Conservation (phyloP, 1,140 invertebrate genomes). For the Bathynomus jamesi region DNA sequence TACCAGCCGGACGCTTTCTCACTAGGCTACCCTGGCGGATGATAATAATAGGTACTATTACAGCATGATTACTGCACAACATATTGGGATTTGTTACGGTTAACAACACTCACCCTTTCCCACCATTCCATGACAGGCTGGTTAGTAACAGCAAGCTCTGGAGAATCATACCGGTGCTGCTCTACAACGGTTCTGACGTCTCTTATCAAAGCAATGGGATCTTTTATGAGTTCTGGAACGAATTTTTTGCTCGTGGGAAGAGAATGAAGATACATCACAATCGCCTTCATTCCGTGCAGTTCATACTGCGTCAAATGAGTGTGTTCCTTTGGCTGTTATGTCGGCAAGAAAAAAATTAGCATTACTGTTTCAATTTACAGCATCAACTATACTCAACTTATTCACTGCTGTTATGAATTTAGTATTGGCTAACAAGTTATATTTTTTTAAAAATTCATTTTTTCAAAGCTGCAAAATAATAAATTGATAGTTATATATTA, state of each 20-base stretch:
- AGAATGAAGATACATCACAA: conserved; percentile 83
- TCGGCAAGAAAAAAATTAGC: not conserved
- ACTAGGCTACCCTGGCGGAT: no score
- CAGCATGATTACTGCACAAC: no score
- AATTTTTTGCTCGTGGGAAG: conserved; percentile 74
- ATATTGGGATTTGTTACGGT: no score
- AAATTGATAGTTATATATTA: not conserved
- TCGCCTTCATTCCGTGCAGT: conserved; percentile 79
- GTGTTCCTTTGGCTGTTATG: conserved; percentile 24
- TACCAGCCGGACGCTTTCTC: no score
- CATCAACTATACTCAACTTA: not conserved
- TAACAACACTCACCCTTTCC: conserved; percentile 20
- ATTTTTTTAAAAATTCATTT: not conserved
- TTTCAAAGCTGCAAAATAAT: not conserved
- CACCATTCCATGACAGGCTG: conserved; percentile 37
- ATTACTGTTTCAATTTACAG: not conserved
- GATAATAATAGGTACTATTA: no score
- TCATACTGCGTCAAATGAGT: conserved; percentile 55
- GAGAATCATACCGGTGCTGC: conserved; percentile 76
- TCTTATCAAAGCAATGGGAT: conserved; percentile 79
- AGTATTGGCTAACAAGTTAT: not conserved
- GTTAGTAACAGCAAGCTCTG: conserved; percentile 72
- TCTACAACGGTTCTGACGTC: conserved; percentile 81
- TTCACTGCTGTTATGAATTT: not conserved
- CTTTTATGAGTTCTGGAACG: conserved; percentile 79